phyloP scores from a whole-genome alignment of 1,140 invertebrate genomes.

The Tetramorium alpestre region DNA sequence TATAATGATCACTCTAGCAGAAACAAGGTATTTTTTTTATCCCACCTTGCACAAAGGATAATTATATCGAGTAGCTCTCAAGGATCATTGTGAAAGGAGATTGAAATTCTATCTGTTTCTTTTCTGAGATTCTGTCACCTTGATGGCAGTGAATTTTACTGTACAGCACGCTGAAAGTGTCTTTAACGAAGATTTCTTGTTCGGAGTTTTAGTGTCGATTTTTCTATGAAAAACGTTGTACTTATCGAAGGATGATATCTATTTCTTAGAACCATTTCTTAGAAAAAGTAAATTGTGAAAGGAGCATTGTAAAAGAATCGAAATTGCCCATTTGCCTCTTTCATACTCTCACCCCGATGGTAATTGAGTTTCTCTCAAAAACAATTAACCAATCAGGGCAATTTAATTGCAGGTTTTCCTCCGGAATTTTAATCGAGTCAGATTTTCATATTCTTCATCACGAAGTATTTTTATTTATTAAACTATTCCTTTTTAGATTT shows the following conservation, averaged over 20 bases:
- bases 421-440: background rate
- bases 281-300: slow-evolving; percentile 20
- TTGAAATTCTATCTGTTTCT: slow-evolving; percentile 39
- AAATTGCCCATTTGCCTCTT: slow-evolving; percentile 5
- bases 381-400: slow-evolving; percentile 27
- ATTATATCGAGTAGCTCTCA: slow-evolving; percentile 21
- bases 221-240: background rate
- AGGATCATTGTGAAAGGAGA: slow-evolving; percentile 57
- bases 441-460: background rate
- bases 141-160: background rate
- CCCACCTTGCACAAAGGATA: background rate
- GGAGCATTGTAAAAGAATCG: slow-evolving; percentile 16
- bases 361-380: slow-evolving; percentile 32
- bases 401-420: background rate
- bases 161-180: background rate
- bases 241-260: background rate
- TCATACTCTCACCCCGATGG: background rate
- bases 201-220: background rate
- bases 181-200: background rate
- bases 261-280: background rate
- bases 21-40: background rate
- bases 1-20: slow-evolving; percentile 19
- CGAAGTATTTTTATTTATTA: background rate
- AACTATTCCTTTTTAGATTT: background rate
- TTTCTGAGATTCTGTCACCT: background rate